Evolutionary conservation across 2,888 invertebrate genomes (phyloP), one percentile per base, ranked within the genome.

Genomic region (Enchytraeus crypticus): DNA sequence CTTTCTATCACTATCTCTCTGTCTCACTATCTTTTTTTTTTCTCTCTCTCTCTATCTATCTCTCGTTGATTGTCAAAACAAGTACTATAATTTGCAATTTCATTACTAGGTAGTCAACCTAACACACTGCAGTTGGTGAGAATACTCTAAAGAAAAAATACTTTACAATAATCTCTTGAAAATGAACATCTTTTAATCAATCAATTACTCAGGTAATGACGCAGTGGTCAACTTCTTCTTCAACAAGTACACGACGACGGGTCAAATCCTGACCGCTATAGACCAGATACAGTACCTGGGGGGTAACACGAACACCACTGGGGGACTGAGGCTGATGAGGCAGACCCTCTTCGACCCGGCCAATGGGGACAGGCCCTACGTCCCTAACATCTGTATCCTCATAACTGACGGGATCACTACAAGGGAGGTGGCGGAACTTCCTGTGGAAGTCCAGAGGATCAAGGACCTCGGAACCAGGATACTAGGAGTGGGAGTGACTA

Each of bases 261-360:
- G 18, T 14, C 38, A 38, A 38, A 18, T 38, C 11, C 8, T 38
- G 38, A 18, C 8, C 18, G 38, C 38, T 18, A 38, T 38, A 14
- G 18, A 8, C 18, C 11, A 8, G 8, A 38, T 38, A 8, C 8
- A 38, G 18, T 38, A 38, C 18, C 38, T 38, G 8, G 60, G 60
- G 27, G 60, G 64, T n/a, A 45, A 33, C 27, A 64, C 64, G 5
- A 63, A 64, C 58, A 64, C 64, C 1, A 47, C 64, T 5, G 62
- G 45, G 0, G 64, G 38, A 11, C 54, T 64, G 32, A 32, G 60
- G 14, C 33, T 63, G 34, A 49, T 57, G 27, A 29, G 62, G 3
- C 34, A 54, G 55, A 18, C 18, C 5, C n/a, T 38, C 21, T 38
- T 54, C 38, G 14, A 2, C 33, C 1, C 34, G 3, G 55, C 32